A percentile compares a stretch with the other conserved stretches of the same genome.
Conservation (phyloP, 37 sponge, comb jelly and placozoan genomes). For the Haliclona indistincta region DNA sequence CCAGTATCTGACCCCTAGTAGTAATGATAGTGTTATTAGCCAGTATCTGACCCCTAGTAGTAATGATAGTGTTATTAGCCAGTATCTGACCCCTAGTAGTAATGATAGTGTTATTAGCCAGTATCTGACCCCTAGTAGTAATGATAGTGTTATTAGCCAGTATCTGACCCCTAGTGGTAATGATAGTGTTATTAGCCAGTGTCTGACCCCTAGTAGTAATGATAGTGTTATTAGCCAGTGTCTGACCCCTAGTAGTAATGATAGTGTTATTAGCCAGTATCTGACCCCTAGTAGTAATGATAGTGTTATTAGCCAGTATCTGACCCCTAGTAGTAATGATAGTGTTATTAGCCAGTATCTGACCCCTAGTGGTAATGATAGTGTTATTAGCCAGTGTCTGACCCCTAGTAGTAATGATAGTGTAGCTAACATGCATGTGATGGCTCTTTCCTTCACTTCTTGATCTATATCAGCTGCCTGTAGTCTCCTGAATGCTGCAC, state of each 20-base stretch:
- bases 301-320: background rate
- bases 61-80: background rate
- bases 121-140: constrained; percentile 76
- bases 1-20: background rate
- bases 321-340: constrained; percentile 16
- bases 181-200: constrained; percentile 54
- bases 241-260: too few relatives aligned
- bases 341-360: background rate
- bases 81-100: background rate
- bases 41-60: constrained; percentile 82
- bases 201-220: constrained; percentile 76
- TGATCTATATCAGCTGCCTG: constrained; percentile 97
- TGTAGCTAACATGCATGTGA: constrained; percentile 86
- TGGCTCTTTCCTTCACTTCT: constrained; percentile 98
- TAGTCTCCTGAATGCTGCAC: constrained; percentile 77
- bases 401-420: background rate
- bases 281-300: constrained; percentile 71
- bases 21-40: too few relatives aligned
- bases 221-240: background rate
- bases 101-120: too few relatives aligned
- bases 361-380: constrained; percentile 5
- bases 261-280: constrained; percentile 66
- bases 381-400: background rate
- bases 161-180: constrained; percentile 1
- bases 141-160: background rate